Evolutionary conservation across 53 echinoderm and acorn worm genomes (phyloP), one percentile per base, ranked within the genome.

Genomic region (Holothuria scabra): DNA sequence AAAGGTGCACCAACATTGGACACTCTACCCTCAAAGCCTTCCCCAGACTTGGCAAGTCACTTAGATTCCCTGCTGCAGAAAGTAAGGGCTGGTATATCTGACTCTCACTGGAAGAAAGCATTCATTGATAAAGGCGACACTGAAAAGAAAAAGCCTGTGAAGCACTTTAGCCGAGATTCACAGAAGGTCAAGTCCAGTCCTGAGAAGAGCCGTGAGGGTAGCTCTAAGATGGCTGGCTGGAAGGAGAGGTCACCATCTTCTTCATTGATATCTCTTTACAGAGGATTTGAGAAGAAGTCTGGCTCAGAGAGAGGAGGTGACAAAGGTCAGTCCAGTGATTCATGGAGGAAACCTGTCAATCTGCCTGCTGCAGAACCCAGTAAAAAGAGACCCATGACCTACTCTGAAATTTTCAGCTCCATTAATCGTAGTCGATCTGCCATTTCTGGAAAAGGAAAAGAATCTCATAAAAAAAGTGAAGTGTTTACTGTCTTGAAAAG

Each of bases 61-160:
- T 56, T 78, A 28, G 56, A 52, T 32, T 78, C 78, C 28, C 32
- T 78, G 18, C 48, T 78, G 78, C 78, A 78, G 52, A 78, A 56
- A 31, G 78, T 78, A 14, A 30, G 78, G 25, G 58, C 78, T 28
- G 78, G 78, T 20, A 32, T 78, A 32, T 56, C 52, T 56, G 58
- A 56, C 14, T 29, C 58, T 18, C 52, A 31, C 10, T 56, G 58
- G 58, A 78, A 52, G 52, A 78, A 57, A 78, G 12, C 31, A 30
- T 28, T 30, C 28, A 64, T 30, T 64, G 64, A 26, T 21, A 26
- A 12, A 64, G 28, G 11, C 1, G 7, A 24, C 64, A 12, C 64
- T 30, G 30, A 21, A n/a, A n/a, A n/a, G 14, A 30, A 30, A 22
- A 28, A 26, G 28, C 64, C 16, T 16, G 52, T 4, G 8, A 52